Evolutionary conservation across 2,888 invertebrate genomes (phyloP).

Genomic region (Pammene aurita): DNA sequence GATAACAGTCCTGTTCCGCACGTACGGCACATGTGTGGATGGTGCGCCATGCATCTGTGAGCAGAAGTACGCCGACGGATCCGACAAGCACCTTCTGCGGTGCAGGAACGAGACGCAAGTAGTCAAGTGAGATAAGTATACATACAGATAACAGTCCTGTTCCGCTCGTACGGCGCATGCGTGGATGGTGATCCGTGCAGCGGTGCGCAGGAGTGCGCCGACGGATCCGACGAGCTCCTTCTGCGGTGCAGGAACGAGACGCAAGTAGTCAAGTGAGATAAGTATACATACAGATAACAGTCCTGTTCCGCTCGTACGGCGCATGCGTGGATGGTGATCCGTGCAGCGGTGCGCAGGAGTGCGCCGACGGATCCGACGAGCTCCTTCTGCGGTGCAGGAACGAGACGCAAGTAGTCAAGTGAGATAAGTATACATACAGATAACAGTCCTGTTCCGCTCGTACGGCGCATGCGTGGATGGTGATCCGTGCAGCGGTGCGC

Average conservation of each 20-base stretch:
- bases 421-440: no score
- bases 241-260: slow-evolving; percentile 65
- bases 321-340: slow-evolving; percentile 73
- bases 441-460: slow-evolving; percentile 71
- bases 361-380: slow-evolving; percentile 75
- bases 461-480: slow-evolving; percentile 76
- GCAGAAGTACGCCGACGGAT: slow-evolving; percentile 71
- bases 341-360: slow-evolving; percentile 65
- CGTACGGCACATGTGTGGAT: slow-evolving; percentile 74
- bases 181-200: slow-evolving; percentile 73
- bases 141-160: slow-evolving; percentile 68
- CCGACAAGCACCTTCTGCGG: slow-evolving; percentile 67
- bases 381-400: slow-evolving; percentile 66
- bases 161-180: slow-evolving; percentile 72
- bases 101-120: slow-evolving; percentile 63
- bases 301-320: slow-evolving; percentile 71
- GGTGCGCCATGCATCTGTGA: slow-evolving; percentile 67
- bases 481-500: slow-evolving; percentile 63
- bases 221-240: slow-evolving; percentile 72
- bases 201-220: slow-evolving; percentile 66
- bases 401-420: slow-evolving; percentile 56
- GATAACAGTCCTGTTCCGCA: slow-evolving; percentile 68
- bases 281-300: slow-evolving; percentile 63
- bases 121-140: slow-evolving; percentile 52
- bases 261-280: slow-evolving; percentile 52